Conservation (phyloP, 2,797 vertebrate genomes). For the Falco biarmicus region DNA sequence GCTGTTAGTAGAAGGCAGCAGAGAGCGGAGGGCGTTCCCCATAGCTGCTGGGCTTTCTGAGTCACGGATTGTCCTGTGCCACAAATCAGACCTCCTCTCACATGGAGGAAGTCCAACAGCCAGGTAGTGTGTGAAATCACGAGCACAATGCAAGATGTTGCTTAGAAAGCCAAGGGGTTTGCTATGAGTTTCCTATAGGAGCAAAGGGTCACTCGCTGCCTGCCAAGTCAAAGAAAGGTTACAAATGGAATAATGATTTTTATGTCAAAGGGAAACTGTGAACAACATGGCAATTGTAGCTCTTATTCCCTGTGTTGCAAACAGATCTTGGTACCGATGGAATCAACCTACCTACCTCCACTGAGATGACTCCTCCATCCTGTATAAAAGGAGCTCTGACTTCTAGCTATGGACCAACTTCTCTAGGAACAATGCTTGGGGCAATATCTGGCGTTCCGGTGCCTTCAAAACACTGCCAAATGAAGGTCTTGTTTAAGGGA, state of each 20-base stretch:
- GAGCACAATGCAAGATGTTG: not conserved
- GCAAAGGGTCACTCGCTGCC: not conserved
- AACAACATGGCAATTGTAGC: not conserved
- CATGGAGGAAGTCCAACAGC: not conserved
- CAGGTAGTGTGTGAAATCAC: not conserved
- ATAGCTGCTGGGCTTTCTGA: not conserved
- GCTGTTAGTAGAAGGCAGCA: not conserved
- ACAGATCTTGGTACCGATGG: slow-evolving; percentile 94
- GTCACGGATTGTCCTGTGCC: not conserved
- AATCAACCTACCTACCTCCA: slow-evolving; percentile 90
- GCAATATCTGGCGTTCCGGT: not conserved
- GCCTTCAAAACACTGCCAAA: slow-evolving; percentile 38
- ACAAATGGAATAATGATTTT: not conserved
- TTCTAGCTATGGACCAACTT: slow-evolving; percentile 32
- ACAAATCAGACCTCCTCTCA: not conserved
- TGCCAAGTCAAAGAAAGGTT: not conserved
- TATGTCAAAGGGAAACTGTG: not conserved
- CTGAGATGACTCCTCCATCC: slow-evolving; percentile 71
- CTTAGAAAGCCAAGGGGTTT: not conserved
- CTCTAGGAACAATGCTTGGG: slow-evolving; percentile 20
- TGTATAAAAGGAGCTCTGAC: slow-evolving; percentile 4
- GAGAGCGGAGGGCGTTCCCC: not conserved
- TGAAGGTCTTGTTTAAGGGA: slow-evolving; percentile 22
- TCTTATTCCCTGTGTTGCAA: slow-evolving; percentile 40
- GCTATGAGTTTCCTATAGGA: not conserved